Conservation (phyloP, 2,113 vertebrate genomes). For the Dinomys branickii region DNA sequence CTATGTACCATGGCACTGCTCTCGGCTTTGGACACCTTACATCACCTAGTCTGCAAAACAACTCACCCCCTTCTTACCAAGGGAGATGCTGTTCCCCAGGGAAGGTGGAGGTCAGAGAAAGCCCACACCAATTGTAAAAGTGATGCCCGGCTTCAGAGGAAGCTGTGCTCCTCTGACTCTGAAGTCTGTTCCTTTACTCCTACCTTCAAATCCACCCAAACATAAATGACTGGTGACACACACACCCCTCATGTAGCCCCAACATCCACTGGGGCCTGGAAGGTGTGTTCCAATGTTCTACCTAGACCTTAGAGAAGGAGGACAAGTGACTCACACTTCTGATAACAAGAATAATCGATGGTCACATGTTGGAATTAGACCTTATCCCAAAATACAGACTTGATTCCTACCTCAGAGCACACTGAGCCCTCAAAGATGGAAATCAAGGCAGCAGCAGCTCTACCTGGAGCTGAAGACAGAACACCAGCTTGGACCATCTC, state of each 20-base stretch:
- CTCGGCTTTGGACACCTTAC: not conserved
- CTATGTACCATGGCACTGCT: not conserved
- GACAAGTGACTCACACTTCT: not conserved
- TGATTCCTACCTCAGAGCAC: not conserved
- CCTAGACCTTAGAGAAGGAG: not conserved
- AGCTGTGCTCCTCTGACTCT: not conserved
- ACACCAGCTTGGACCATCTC: too few relatives aligned
- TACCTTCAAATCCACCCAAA: not conserved
- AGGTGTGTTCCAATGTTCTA: not conserved
- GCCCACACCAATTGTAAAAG: not conserved
- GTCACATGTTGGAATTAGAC: not conserved
- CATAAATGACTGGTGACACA: not conserved
- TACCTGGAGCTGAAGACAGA: accelerated
- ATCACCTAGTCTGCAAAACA: not conserved
- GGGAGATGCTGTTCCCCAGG: not conserved
- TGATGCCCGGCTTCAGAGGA: not conserved
- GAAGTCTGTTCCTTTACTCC: not conserved
- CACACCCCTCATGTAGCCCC: not conserved
- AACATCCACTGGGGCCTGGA: not conserved
- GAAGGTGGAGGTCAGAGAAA: not conserved
- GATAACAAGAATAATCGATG: not conserved
- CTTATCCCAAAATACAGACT: not conserved
- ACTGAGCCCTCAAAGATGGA: not conserved
- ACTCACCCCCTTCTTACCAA: not conserved
- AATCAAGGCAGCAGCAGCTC: not conserved